These are phyloP conservation scores for Ceratothoa steindachneri DNA, from an alignment of 2,888 invertebrate species.

Conservation along the genomic window DNA sequence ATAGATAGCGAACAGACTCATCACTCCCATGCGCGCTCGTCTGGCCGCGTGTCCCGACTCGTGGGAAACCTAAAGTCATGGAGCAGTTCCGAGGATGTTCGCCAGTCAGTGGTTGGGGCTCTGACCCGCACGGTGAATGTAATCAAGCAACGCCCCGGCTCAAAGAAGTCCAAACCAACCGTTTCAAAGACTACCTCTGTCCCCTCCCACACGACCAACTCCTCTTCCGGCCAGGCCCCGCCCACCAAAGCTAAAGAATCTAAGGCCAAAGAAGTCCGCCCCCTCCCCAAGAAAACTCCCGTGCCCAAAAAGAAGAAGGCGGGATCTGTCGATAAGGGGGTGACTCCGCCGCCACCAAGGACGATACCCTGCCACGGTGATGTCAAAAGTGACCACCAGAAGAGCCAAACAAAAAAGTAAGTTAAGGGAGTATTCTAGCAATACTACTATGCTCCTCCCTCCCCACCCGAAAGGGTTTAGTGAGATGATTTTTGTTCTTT, in stretches of 20 bases:
- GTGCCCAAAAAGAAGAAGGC: neutral
- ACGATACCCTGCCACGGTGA: neutral
- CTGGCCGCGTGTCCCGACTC: conserved; percentile 34
- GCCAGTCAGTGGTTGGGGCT: conserved; percentile 45
- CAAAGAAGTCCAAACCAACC: conserved; percentile 15
- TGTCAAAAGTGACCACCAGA: neutral
- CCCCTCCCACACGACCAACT: neutral
- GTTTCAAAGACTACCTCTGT: neutral
- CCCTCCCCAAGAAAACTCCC: neutral
- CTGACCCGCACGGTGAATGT: conserved; percentile 37
- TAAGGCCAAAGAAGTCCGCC: neutral
- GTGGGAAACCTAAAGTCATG: conserved; percentile 43
- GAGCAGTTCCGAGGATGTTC: conserved; percentile 47
- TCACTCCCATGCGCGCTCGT: neutral
- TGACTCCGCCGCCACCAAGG: neutral
- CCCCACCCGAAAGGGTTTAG: no score
- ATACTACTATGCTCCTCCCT: no score
- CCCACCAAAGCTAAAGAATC: neutral
- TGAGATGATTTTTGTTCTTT: no score
- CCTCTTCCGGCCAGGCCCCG: neutral
- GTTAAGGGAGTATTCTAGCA: no score
- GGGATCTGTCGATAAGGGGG: neutral
- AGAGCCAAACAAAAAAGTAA: neutral
- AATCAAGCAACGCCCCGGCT: conserved; percentile 30
- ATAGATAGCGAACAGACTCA: neutral